Conservation (phyloP, 2,797 vertebrate genomes). For the Capromys pilorides region DNA sequence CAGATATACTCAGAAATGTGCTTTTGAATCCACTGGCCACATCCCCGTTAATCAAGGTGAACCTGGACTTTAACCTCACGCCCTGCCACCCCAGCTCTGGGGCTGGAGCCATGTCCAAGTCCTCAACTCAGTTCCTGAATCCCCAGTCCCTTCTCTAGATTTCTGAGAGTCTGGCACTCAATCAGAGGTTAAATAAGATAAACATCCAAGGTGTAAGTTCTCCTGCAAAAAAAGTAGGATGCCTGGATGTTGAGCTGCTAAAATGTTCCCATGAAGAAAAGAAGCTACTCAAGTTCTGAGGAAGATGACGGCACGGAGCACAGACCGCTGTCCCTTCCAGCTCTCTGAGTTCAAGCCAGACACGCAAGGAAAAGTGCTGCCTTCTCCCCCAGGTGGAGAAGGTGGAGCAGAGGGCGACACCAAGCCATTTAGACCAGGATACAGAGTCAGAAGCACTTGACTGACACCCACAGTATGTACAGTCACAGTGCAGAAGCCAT, state of each 20-base stretch:
- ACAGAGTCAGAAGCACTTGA: accelerated
- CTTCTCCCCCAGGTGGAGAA: not conserved
- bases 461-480: not conserved
- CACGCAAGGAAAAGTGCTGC: not conserved
- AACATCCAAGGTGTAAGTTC: too few species aligned
- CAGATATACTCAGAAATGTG: not conserved
- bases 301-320: not conserved
- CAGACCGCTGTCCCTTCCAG: accelerated
- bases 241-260: too few species aligned
- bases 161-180: not conserved
- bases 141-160: not conserved
- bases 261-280: too few species aligned
- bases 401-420: not conserved
- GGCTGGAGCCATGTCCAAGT: not conserved
- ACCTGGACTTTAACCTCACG: too few species aligned
- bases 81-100: too few species aligned
- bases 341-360: too few species aligned
- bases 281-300: accelerated
- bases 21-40: too few species aligned
- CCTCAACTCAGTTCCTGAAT: accelerated
- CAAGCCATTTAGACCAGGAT: not conserved
- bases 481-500: accelerated
- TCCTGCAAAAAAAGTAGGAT: too few species aligned
- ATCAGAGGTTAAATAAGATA: too few species aligned
- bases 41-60: too few species aligned